Evolutionary conservation across 2,797 vertebrate genomes (phyloP).

Genomic region (Australoheros facetus): DNA sequence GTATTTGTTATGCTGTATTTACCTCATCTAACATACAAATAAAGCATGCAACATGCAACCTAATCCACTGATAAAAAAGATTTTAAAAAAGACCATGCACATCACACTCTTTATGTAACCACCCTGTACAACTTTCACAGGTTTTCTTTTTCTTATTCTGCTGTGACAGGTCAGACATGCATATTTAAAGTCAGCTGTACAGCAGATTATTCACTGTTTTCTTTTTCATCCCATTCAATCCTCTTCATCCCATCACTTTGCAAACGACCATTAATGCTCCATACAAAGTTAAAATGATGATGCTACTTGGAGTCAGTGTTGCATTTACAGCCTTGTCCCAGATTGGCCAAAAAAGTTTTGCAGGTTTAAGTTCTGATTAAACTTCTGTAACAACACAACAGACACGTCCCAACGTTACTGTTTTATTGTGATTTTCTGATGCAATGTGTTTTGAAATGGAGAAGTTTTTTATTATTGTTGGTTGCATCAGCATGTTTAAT

Average conservation of each 20-base stretch:
- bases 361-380: neutral
- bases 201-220: neutral
- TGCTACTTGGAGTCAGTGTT: neutral
- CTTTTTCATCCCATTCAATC: neutral
- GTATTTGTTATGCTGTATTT: too few species aligned
- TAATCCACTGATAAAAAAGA: neutral
- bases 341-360: neutral
- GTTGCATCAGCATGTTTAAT: neutral
- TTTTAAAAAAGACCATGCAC: too few species aligned
- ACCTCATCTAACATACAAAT: too few species aligned
- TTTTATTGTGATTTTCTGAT: conserved; percentile 1
- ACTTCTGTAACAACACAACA: neutral
- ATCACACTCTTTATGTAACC: neutral
- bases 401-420: neutral
- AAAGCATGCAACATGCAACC: neutral
- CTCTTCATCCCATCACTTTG: neutral
- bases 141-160: neutral
- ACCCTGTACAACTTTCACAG: too few species aligned
- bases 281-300: neutral
- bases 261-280: too few species aligned
- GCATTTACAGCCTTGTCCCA: neutral
- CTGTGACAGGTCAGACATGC: neutral
- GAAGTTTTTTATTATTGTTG: neutral
- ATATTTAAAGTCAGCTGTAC: neutral
- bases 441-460: neutral